Base-by-base conservation (phyloP, 2,888 invertebrate genomes). In the Notodonta dromedarius region DNA sequence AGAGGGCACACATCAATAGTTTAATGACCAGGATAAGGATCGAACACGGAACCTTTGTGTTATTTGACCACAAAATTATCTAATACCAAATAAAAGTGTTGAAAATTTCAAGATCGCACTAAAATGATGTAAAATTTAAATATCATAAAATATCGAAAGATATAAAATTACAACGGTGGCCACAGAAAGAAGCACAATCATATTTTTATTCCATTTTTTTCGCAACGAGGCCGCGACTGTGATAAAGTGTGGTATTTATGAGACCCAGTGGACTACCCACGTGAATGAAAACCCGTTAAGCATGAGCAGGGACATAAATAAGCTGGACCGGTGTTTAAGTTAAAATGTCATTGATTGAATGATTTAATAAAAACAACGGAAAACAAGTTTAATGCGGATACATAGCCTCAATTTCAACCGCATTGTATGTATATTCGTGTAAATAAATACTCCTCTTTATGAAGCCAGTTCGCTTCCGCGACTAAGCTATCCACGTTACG, bases 201-300 rank as follows among this genome's bases (percentile, higher is more conserved):
- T 74, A 67, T 69, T 69, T 71, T 54, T 73, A 71, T 83, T 79
- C 24, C 76, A 74, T 78, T 77, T 78, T 77, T 73, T 76, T 75
- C 62, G 71, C 79, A 69, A 74, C 67, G 67, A 76, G 74, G 65
- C 58, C 35, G 35, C 7, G 35, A 5, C 66, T 70, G 71, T 71
- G 67, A 77, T 85, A 80, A 86, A 82, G 61, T 66, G 62, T 62
- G 65, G 70, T 85, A 79, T 86, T 87, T 86, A 87, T 76, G 85
- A 80, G 57, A 54, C 56, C 58, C 60, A 62, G 60, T 59, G 67
- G 71, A 75, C 84, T 73, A 62, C 84, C 83, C 82, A 86, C 83
- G 81, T 79, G 77, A 69, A 35, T 14, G 50, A 16, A 60, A 63
- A 61, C 60, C 59, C 63, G 61, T 73, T 66, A 58, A 65, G 58